Evolutionary conservation across 2,797 vertebrate species (phyloP), one percentile per base, ranked within the genome.

Genomic region (Vespertilio murinus): DNA sequence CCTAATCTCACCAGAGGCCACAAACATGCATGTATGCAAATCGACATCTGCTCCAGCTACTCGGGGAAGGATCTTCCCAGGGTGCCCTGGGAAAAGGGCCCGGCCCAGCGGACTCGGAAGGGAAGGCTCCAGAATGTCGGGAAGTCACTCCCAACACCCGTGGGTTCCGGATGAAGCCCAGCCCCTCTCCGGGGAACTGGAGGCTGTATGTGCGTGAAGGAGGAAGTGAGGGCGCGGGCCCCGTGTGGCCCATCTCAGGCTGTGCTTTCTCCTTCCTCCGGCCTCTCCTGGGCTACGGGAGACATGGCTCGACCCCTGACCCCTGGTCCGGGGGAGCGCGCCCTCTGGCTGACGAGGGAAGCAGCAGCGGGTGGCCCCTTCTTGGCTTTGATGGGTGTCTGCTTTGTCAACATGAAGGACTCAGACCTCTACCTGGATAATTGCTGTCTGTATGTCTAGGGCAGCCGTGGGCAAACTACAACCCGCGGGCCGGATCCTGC

Each of bases 21-120:
- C 98, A 98, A 99, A 99, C 99, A 99, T 99, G 99, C 98, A 99
- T 99, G 99, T 99, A 99, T 99, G 99, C 99, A 99, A 99, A 99
- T 99, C 99, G 99, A 99, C 99, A 99, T 99, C 99, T 99, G 99
- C 99, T 99, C 99, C 97, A n/a, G 98, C 98, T 99, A 99, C 99
- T 99, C 99, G 0, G 99, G 99, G 98, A 98, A 98, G 99, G 99
- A 99, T 99, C 99, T 98, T 99, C 98, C 98, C 98, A 99, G 99
- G 99, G 99, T 99, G 99, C 98, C 98, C 98, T 97, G 97, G 98
- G 98, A 98, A 98, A 98, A 98, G 97, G 98, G 98, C 98, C 98
- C 98, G 98, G 98, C 98, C 98, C 98, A 98, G 98, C 97, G 98
- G 98, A 98, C 99, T 99, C 98, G 98, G 98, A 98, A 98, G 97